A percentile compares a stretch with the other conserved stretches of the same genome.
Evolutionary conservation across 2,113 vertebrate species (phyloP).

Genomic region (Helogale parvula): DNA sequence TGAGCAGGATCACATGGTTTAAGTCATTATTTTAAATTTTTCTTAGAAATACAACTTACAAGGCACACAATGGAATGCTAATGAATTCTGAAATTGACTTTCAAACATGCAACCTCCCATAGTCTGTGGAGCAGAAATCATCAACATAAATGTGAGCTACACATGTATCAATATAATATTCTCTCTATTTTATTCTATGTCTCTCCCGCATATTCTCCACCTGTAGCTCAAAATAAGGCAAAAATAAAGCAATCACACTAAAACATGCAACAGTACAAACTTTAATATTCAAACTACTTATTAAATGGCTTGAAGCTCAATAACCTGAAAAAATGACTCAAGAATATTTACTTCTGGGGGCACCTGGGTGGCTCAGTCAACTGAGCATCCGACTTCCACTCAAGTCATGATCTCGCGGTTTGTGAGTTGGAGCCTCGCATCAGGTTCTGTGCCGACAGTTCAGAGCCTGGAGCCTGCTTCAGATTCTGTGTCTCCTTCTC

Average conservation of each 20-base stretch:
- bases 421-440: no score
- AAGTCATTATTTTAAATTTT: background rate
- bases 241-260: conserved; percentile 22
- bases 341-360: background rate
- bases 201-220: background rate
- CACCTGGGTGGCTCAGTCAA: no score
- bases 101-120: background rate
- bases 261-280: background rate
- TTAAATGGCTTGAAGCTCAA: background rate
- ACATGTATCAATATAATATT: background rate
- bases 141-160: background rate
- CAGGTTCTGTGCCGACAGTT: no score
- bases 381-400: no score
- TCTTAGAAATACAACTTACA: background rate
- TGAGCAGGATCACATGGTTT: background rate
- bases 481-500: no score
- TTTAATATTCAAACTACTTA: background rate
- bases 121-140: background rate
- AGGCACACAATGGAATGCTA: background rate
- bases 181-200: background rate
- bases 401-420: no score
- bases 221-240: background rate
- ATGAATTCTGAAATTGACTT: background rate
- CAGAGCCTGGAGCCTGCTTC: no score
- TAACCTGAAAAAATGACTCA: background rate